Conservation (phyloP, 1,140 invertebrate genomes). For the Amyelois transitella region DNA sequence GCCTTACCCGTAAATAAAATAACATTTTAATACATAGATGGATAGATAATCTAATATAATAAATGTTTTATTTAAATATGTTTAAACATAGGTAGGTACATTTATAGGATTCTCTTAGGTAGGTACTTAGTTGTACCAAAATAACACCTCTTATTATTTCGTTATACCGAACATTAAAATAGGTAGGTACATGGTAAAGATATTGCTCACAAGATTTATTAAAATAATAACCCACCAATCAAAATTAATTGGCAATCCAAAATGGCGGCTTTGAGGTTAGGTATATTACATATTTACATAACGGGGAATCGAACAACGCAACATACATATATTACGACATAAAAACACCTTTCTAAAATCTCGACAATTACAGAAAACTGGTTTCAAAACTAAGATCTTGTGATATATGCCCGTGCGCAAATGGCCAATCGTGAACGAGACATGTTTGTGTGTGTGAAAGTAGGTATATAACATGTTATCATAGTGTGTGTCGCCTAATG, state of each 20-base stretch:
- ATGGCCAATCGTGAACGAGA: slow-evolving; percentile 18
- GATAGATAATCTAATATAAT: no score
- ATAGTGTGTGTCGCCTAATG: slow-evolving; percentile 15
- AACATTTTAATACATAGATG: no score
- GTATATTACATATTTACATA: slow-evolving; percentile 17
- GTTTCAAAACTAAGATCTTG: slow-evolving; percentile 54
- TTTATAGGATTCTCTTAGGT: no score
- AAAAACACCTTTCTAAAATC: slow-evolving; percentile 64
- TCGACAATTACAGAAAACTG: slow-evolving; percentile 46
- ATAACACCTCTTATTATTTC: no score
- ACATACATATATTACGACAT: slow-evolving; percentile 28
- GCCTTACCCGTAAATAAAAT: no score
- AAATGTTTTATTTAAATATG: no score
- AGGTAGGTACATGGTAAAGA: no score
- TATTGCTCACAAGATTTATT: background rate
- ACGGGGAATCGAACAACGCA: slow-evolving; percentile 11
- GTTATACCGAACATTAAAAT: no score
- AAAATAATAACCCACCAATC: background rate
- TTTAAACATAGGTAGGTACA: no score
- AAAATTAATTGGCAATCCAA: background rate
- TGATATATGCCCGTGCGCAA: slow-evolving; percentile 50
- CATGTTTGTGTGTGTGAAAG: slow-evolving; percentile 24
- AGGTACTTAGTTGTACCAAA: no score
- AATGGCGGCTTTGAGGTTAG: background rate
- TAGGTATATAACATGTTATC: slow-evolving; percentile 34